phyloP scores from a whole-genome alignment of 1,140 invertebrate genomes.

The Neodiprion virginianus region DNA sequence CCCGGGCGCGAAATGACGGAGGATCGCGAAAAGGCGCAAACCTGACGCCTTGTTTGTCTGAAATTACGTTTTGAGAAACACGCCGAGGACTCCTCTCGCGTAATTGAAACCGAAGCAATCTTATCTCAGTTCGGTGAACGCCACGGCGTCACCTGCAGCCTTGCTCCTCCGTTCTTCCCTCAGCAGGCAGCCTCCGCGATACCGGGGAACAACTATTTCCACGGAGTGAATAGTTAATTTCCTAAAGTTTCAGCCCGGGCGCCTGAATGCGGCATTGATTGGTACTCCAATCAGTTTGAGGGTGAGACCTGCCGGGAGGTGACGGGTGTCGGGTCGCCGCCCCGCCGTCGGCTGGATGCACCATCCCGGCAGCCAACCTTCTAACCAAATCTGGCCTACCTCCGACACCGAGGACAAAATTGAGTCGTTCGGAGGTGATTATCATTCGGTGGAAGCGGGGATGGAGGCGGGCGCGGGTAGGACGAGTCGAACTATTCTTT shows the following conservation, averaged over 20 bases:
- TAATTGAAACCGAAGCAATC: constrained; percentile 60
- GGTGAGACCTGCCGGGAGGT: constrained; percentile 38
- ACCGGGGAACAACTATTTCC: constrained; percentile 55
- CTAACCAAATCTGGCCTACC: background rate
- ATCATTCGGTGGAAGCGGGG: constrained; percentile 52
- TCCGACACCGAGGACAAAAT: constrained; percentile 30
- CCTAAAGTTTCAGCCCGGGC: constrained; percentile 58
- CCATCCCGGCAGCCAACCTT: background rate
- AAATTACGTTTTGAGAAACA: too few relatives aligned
- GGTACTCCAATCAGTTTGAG: constrained; percentile 60
- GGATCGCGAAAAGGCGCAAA: too few relatives aligned
- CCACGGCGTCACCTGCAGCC: constrained; percentile 31
- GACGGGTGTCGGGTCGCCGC: background rate
- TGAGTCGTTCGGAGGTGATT: constrained; percentile 54
- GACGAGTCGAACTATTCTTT: constrained; percentile 15
- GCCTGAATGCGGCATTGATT: constrained; percentile 61
- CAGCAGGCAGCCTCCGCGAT: background rate
- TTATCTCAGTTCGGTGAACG: constrained; percentile 44
- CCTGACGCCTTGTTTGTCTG: too few relatives aligned
- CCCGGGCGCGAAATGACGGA: too few relatives aligned
- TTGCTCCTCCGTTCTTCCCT: constrained; percentile 47
- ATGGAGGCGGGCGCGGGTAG: constrained; percentile 20
- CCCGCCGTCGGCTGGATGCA: background rate
- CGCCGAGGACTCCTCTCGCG: constrained; percentile 18
- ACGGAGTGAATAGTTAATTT: constrained; percentile 61